A percentile compares a stretch with the other conserved stretches of the same genome.
Evolutionary conservation across 2,113 vertebrate species (phyloP).

Genomic region (Xenopus tropicalis): UCB_Xtro_10.0 CM004447.2:9009501-9010000

Average conservation of each 20-base stretch:
- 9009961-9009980: no score
- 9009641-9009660: conserved; percentile 58
- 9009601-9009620: conserved; percentile 61
- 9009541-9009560: conserved; percentile 35
- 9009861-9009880: no score
- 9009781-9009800: conserved; percentile 79
- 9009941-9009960: no score
- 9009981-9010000: no score
- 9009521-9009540: conserved; percentile 41
- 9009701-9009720: conserved; percentile 61
- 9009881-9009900: not conserved
- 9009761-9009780: conserved; percentile 89
- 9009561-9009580: conserved; percentile 54
- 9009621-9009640: conserved; percentile 65
- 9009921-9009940: no score
- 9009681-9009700: conserved; percentile 45
- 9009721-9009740: conserved; percentile 81
- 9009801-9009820: conserved; percentile 81
- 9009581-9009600: conserved; percentile 47
- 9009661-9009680: conserved; percentile 48
- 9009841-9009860: conserved; percentile 86
- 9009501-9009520: conserved; percentile 59
- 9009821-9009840: conserved; percentile 92
- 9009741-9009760: conserved; percentile 93
- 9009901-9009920: not conserved